Percentiles rank a stretch among this genome's conserved stretches.
Evolutionary conservation across 2,113 vertebrate species (phyloP).

Genomic region (Rissa tridactyla): DNA sequence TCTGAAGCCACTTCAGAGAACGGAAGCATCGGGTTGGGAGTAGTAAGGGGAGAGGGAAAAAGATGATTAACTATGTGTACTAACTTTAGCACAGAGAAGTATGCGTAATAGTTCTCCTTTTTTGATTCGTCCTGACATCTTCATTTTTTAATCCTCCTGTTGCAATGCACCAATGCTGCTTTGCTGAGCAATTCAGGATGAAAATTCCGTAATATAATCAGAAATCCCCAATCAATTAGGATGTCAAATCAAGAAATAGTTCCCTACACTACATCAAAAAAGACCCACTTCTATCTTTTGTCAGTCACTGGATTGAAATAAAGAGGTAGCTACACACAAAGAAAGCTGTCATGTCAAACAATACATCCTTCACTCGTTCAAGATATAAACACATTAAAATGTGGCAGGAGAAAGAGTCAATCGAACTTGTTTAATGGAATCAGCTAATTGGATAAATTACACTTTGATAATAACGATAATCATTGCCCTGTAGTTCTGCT

Average conservation of each 20-base stretch:
- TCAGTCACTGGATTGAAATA: conserved; percentile 56
- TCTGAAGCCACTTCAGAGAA: conserved; percentile 4
- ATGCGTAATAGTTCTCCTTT: not conserved
- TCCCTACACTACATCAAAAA: conserved; percentile 46
- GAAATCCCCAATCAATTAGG: conserved; percentile 38
- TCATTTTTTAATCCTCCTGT: not conserved
- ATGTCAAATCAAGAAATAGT: conserved; percentile 56
- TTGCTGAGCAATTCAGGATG: not conserved
- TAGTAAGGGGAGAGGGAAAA: not conserved
- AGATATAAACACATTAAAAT: conserved; percentile 58
- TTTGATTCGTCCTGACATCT: not conserved
- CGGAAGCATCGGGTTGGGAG: not conserved
- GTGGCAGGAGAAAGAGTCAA: conserved; percentile 51
- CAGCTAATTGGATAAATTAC: conserved; percentile 70
- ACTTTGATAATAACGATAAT: conserved; percentile 58
- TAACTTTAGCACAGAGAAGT: not conserved
- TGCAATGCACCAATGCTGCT: not conserved
- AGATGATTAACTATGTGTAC: not conserved
- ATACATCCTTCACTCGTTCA: conserved; percentile 33
- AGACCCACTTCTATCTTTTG: conserved; percentile 53
- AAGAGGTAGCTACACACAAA: conserved; percentile 31
- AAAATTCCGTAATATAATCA: not conserved
- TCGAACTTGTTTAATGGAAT: conserved; percentile 54
- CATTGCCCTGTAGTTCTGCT: not conserved
- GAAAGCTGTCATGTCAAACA: conserved; percentile 49